Conservation (phyloP, 2,888 invertebrate species). For the Cacoxenus indagator region DNA sequence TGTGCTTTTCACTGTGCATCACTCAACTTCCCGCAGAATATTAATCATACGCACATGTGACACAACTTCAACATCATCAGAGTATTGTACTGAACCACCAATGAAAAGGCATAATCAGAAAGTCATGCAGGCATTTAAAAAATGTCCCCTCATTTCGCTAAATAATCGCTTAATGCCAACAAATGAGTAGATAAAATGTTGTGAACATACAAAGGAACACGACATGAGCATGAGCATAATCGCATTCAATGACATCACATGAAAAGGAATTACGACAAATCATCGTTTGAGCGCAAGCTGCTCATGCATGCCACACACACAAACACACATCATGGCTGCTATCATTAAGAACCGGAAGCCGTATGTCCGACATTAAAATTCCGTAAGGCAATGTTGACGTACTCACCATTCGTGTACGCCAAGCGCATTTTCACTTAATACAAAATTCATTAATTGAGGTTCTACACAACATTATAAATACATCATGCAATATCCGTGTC, state of each 20-base stretch:
- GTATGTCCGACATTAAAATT: background rate
- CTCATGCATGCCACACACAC: background rate
- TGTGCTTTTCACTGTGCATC: background rate
- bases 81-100: background rate
- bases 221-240: background rate
- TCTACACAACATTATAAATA: background rate
- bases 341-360: conserved; percentile 17
- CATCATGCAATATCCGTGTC: background rate
- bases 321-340: conserved; percentile 5
- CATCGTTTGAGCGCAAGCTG: background rate
- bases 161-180: conserved; percentile 13
- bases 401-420: background rate
- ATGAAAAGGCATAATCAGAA: background rate
- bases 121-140: conserved; percentile 11
- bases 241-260: conserved; percentile 13
- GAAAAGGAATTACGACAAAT: background rate
- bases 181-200: background rate
- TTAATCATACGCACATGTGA: conserved; percentile 14
- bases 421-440: conserved; percentile 17
- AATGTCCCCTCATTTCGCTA: background rate
- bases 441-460: background rate
- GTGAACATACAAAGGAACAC: background rate
- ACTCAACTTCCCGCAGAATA: background rate
- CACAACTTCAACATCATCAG: background rate
- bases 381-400: background rate